Evolutionary conservation across 2,113 vertebrate genomes (phyloP), one percentile per base, ranked within the genome.

Genomic region (cattle (Bos taurus)): DNA sequence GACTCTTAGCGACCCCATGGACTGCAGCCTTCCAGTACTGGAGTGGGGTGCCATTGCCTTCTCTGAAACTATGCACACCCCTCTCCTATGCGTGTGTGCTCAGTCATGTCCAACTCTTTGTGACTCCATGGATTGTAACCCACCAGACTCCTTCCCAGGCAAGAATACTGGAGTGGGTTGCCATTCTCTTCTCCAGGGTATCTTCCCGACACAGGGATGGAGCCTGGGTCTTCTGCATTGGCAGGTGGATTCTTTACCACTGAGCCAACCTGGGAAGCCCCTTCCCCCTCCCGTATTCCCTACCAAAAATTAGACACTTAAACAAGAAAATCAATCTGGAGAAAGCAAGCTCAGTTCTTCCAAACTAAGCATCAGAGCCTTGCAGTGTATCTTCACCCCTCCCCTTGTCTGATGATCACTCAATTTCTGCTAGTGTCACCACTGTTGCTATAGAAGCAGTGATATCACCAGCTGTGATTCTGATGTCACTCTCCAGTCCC

Each of bases 401-500:
- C 33, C 85, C 78, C 64, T 81, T 74, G 12, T n/a, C 81, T 50
- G 78, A 82, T 59, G n/a, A 62, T 26, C 13, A 60, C 52, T 88
- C 84, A 84, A 5, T 90, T 93, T 87, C 77, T 91, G 48, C 36
- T 89, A 50, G 64, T 87, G 43, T 98, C 94, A 62, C 46, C 96
- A 92, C 50, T n/a, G 93, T 97, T 98, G 85, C 96, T 93, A 92
- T 90, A 78, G 98, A 97, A 95, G 98, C 89, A 81, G 30, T 95
- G 97, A 96, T 83, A 46, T 97, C 94, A 97, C 74, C 94, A 95
- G 90, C 71, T 96, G 74, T 82, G 30, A 98, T 98, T 98, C 97
- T 98, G 97, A 98, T 97, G 96, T 98, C 98, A 98, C 96, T 96
- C 74, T 95, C 60, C 86, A 97, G 97, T 97, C 98, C 97, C 95